Evolutionary conservation across 2,888 invertebrate genomes (phyloP), one percentile per base, ranked within the genome.

Genomic region (Zeuzera pyrina): DNA sequence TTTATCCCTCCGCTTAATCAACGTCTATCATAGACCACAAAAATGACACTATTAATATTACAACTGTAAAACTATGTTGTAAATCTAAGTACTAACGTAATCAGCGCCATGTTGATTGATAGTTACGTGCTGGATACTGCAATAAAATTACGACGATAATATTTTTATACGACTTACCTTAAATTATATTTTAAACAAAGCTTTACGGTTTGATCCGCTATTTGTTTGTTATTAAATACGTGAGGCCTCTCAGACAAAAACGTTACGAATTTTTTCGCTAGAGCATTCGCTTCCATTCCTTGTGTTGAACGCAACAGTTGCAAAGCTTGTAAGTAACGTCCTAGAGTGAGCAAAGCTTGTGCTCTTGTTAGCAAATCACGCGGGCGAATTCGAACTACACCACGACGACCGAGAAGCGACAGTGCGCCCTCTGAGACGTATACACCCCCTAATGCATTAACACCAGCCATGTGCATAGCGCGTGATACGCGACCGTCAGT

Each of bases 401-500:
- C 91, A 8, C 86, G 85, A 1, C 79, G 68, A 28, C 87, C 88
- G 2, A 90, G 81, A 15, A 88, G 62, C 2, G 85, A 78, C 26
- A 89, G 79, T 15, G 85, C 77, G 14, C 86, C 85, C 29, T 87
- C 87, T 2, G 84, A 61, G 48, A 69, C 67, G 42, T 71, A 66
- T 2, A 70, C 72, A 16, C 84, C 84, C 1, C 74, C 84, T 13
- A 84, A 45, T 0, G 88, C 88, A 48, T 85, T 84, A 3, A 77
- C 84, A 1, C 88, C 88, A 0, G 87, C 88, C 31, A 76, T 58
- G 23, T 86, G 84, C 63, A 88, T 78, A 0, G 88, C 88, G 2
- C 84, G 84, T 38, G 93, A 86, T 47, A 91, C 98, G 60, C 96
- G 95, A 0, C 98, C 97, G 3, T 98, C 98, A 0, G 98, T 98